Base-by-base conservation (phyloP, 2,113 vertebrate genomes). In the Onychorhynchus coronatus region DNA sequence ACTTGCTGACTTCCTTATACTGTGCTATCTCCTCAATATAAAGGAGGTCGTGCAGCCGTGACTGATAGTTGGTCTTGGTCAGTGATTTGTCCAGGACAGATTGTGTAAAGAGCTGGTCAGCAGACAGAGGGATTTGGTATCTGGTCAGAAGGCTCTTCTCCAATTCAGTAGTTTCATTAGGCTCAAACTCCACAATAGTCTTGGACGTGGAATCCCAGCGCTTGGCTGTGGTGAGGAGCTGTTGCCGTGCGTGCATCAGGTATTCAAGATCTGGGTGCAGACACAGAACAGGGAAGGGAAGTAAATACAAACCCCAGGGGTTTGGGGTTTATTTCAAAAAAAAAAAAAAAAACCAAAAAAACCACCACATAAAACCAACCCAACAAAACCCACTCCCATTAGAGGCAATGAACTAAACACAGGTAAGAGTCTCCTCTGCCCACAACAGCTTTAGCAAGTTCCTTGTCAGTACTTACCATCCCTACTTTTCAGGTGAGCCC, bases 1-100 rank as follows among this genome's bases (percentile, higher is more conserved):
- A 99, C 99, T 99, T 99, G 99, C 99, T 99, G 90, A 99, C 99
- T 99, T 99, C 99, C 97, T 99, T 99, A 94, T 99, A 99, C 96
- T 99, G 99, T 73, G 99, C 99, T 96, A 99, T 99, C 97, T 99
- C 99, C 96, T 99, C 99, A 50, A 99, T 99, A 90, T 99, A 99
- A 87, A 99, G 99, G 97, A 99, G 98, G 97, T 99, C 99, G 6
- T 99, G 99, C 79, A 99, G 97, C 72, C 99, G 98, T 73, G 99
- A 98, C 98, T 99, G 99, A 96, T 99, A 99, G 98, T 99, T 99
- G 95, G 98, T 98, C 98, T 98, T 99, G 97, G 99, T 99, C 97
- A 99, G 96, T 78, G 98, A 99, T 97, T 99, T 99, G 98, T 99
- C 99, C 98, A 99, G 98, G 86, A 99, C 99, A 20, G 99, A 99